These are phyloP conservation scores for Pterois miles DNA, from an alignment of 2,797 vertebrate genomes.

Conservation along the genomic window DNA sequence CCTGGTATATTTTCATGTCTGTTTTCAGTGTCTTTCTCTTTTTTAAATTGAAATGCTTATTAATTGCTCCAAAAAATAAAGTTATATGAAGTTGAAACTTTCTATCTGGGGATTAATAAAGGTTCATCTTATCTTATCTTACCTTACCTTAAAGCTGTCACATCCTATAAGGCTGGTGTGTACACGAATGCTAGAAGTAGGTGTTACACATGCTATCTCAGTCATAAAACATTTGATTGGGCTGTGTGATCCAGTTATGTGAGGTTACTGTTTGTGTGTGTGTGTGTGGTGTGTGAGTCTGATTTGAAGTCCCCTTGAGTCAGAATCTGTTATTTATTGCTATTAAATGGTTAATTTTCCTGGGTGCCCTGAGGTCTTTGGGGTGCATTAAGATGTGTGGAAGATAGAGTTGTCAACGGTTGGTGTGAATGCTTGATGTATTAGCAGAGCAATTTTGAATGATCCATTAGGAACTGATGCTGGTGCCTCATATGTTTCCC, in stretches of 20 bases:
- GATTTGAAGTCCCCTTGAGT: constrained; percentile 78
- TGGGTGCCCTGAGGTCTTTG: constrained; percentile 78
- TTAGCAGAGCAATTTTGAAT: constrained; percentile 65
- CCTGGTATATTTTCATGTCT: neutral
- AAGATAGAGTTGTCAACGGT: constrained; percentile 74
- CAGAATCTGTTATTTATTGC: constrained; percentile 83
- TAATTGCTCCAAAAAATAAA: neutral
- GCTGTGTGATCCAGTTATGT: constrained; percentile 33
- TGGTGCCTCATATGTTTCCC: neutral
- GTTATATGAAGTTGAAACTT: neutral
- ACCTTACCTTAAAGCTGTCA: constrained; percentile 3
- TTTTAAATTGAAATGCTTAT: neutral
- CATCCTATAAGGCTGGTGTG: neutral
- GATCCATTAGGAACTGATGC: constrained; percentile 47
- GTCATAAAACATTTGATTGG: constrained; percentile 61
- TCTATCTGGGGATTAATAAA: no score
- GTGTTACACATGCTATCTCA: constrained; percentile 39
- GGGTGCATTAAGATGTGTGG: constrained; percentile 74
- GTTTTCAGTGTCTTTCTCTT: neutral
- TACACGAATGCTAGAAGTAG: constrained; percentile 2
- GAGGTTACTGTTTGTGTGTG: constrained; percentile 22
- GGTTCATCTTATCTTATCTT: no score
- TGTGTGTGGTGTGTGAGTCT: constrained; percentile 39
- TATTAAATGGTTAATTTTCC: constrained; percentile 83
- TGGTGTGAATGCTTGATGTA: constrained; percentile 70